Percentiles rank a stretch among this genome's conserved stretches.
phyloP scores from a whole-genome alignment of 2,113 vertebrate genomes.

The Spermophilus dauricus region DNA sequence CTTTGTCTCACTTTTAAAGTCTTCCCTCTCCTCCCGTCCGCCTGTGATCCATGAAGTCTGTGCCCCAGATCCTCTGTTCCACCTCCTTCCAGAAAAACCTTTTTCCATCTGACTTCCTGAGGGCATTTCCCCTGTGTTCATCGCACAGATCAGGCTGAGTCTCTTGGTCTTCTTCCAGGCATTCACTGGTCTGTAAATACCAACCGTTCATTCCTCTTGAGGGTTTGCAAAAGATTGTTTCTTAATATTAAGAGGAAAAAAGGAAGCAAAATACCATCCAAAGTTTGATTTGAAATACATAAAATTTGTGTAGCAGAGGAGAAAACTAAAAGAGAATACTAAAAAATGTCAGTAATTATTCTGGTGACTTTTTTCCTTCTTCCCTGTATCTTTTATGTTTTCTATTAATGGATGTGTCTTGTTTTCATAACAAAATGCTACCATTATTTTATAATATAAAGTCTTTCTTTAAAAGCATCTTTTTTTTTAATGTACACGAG shows the following conservation, averaged over 20 bases:
- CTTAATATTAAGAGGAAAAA: background rate
- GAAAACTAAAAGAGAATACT: background rate
- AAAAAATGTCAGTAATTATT: background rate
- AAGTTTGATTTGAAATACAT: conserved; percentile 24
- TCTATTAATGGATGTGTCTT: background rate
- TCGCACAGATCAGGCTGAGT: background rate
- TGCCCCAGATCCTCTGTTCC: background rate
- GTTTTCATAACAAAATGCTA: conserved; percentile 8
- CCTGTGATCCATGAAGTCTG: background rate
- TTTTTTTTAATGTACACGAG: background rate
- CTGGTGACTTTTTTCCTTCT: background rate
- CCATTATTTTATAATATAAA: background rate
- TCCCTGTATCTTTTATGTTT: background rate
- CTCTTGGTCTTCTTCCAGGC: background rate
- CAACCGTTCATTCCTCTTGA: background rate
- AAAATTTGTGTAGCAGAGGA: background rate
- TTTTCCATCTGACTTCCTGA: background rate
- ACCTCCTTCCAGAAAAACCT: background rate
- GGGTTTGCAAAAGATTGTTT: background rate
- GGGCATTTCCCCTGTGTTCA: background rate
- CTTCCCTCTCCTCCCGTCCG: background rate
- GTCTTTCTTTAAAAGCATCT: background rate
- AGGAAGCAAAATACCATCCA: background rate
- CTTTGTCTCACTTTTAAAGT: background rate
- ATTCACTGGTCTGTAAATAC: background rate